Percentiles rank a stretch among this genome's conserved stretches.
Conservation (phyloP, 2,797 vertebrate genomes). For the Spheniscus humboldti region DNA sequence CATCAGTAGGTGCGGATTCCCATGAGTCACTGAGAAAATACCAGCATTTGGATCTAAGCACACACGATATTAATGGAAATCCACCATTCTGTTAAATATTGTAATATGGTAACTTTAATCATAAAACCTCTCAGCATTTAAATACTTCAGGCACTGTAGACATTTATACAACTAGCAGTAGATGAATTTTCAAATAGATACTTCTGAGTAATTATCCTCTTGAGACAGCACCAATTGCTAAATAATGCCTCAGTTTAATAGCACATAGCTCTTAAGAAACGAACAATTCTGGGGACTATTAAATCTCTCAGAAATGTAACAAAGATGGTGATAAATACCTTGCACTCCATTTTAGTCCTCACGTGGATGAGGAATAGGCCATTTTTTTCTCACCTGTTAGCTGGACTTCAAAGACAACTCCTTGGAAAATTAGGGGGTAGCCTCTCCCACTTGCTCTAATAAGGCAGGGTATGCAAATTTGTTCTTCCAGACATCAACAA, state of each 20-base stretch:
- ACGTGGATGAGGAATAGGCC: not conserved
- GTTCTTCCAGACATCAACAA: not conserved
- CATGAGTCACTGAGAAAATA: not conserved
- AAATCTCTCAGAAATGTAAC: conserved; percentile 50
- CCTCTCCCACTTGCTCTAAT: not conserved
- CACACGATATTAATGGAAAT: conserved; percentile 28
- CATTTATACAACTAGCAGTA: conserved; percentile 61
- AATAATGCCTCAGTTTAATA: conserved; percentile 65
- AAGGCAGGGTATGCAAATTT: not conserved
- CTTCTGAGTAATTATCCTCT: conserved; percentile 67
- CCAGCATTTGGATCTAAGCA: not conserved
- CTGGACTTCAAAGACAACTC: conserved; percentile 6
- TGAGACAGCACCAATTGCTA: conserved; percentile 52
- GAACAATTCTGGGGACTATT: conserved; percentile 48
- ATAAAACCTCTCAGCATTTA: conserved; percentile 30
- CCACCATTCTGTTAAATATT: conserved; percentile 53
- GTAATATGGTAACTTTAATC: conserved; percentile 35
- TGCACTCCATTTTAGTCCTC: not conserved
- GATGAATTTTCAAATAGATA: conserved; percentile 61
- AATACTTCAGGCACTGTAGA: conserved; percentile 56
- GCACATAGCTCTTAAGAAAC: conserved; percentile 53
- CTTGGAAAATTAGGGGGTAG: not conserved
- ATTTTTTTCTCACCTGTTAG: conserved; percentile 21
- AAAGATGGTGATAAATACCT: conserved; percentile 60
- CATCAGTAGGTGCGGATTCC: not conserved